A percentile compares a stretch with the other conserved stretches of the same genome.
Conservation (phyloP, 2,888 invertebrate species). For the Drosophila neotestacea region DNA sequence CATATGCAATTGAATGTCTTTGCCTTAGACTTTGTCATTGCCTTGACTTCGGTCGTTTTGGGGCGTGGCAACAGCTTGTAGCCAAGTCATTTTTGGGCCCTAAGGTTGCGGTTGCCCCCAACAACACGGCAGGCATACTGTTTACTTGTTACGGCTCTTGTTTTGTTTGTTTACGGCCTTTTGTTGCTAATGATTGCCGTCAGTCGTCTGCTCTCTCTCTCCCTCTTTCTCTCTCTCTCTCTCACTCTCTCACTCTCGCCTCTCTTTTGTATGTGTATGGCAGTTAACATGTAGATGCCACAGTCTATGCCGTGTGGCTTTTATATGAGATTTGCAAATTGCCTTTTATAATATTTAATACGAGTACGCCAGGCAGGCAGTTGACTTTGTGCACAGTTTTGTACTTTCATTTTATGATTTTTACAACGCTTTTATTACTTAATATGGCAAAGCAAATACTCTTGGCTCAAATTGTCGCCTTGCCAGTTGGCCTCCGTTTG, state of each 20-base stretch:
- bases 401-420: slow-evolving; percentile 72
- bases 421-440: slow-evolving; percentile 76
- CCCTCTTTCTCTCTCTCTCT: not conserved
- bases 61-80: slow-evolving; percentile 55
- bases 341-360: slow-evolving; percentile 79
- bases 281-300: slow-evolving; percentile 24
- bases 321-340: slow-evolving; percentile 76
- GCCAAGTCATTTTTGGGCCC: slow-evolving; percentile 43
- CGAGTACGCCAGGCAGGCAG: slow-evolving; percentile 11
- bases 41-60: not conserved
- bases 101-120: slow-evolving; percentile 43
- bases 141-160: slow-evolving; percentile 44
- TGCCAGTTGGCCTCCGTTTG: not conserved
- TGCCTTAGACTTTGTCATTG: not conserved
- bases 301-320: slow-evolving; percentile 63
- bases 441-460: slow-evolving; percentile 68
- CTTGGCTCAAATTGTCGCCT: slow-evolving; percentile 61
- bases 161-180: slow-evolving; percentile 65
- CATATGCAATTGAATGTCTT: slow-evolving; percentile 70
- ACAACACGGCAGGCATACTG: slow-evolving; percentile 31
- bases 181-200: slow-evolving; percentile 72
- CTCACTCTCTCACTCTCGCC: not conserved
- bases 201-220: slow-evolving; percentile 31
- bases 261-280: slow-evolving; percentile 9
- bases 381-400: slow-evolving; percentile 34